Base-by-base conservation (phyloP, 2,888 invertebrate genomes). In the Meiosimyza decipiens region DNA sequence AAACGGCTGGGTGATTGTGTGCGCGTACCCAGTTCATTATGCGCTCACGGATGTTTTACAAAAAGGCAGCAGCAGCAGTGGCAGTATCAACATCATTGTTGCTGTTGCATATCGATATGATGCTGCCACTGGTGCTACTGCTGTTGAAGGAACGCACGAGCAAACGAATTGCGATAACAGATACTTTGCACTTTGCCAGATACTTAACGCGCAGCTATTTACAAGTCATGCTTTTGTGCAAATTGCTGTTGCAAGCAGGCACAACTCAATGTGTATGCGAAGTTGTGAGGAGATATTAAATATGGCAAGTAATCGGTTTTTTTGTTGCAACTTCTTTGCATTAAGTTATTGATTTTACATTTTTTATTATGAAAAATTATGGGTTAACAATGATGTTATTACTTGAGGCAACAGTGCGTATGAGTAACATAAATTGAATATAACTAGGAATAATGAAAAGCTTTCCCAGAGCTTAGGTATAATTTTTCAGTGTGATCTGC, bases 171-270 rank as follows among this genome's bases (percentile, higher is more conserved):
- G 40, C 40, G 52, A 69, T 67, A 62, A 81, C 81, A 84, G 83
- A 82, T 84, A 83, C 83, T 85, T 83, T 84, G 83, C 84, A 83
- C 83, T 83, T 83, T 85, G 85, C 85, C 84, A 85, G 84, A 84
- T 84, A 85, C 85, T 83, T 83, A 85, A 84, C 85, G 82, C 80
- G 80, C 79, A 83, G 81, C 82, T 83, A 83, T 83, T 84, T 85
- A 85, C 85, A 83, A 85, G 84, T 84, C 83, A 84, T 84, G 83
- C 82, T 82, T 49, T 82, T 83, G 77, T 81, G 83, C 82, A 81
- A 84, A 83, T 83, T 80, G 74, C 40, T 40, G 40, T 40, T 40
- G 6, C 67, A 51, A 47, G 55, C 22, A 52, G 28, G 22, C 50
- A 22, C 22, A 28, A 59, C 16, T 22, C 15, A 59, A 6, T 11